Base-by-base conservation (phyloP, 2,113 vertebrate genomes). In the Myrmecophaga tridactyla region DNA sequence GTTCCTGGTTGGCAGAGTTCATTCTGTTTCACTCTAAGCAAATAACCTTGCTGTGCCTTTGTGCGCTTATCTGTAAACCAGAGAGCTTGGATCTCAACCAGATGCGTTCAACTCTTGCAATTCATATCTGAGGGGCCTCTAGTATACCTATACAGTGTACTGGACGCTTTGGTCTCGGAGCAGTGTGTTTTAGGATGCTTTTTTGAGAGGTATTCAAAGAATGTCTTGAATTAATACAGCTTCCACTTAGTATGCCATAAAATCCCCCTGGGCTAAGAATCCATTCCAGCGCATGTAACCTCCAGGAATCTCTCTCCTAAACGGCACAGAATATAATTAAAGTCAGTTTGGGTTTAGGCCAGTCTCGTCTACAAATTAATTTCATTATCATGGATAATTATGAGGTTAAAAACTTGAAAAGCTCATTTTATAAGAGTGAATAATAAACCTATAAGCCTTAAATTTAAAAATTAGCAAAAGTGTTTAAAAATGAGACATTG, bases 181-280 rank as follows among this genome's bases (percentile, higher is more conserved):
- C 8, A 72, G 36, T 76, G 6, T 39, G 86, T 94, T 48, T 69
- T 4, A 88, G 31, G 25, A 86, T 83, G 39, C 83, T 91, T 86
- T 89, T 76, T 82, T 51, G 81, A 89, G 10, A 76, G 4, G 4
- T 43, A 93, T 67, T 82, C 58, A 25, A 85, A 93, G 63, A 91
- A 92, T 91, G 81, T 78, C 62, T 89, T 92, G 20, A 88, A 63
- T 91, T 95, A 84, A 69, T 41, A 84, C 13, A 56, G 43, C 46
- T 86, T 92, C 43, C 41, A 51, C 43, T 86, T 69, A 94, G 15
- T 36, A 87, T 31, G 29, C 75, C 60, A 46, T 69, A 86, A 84
- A 86, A 39, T 29, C 62, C 53, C 65, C 53, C 76, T 65, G 34
- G 67, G 41, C 43, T 58, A 81, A 76, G 91, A 81, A 87, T 73